These are phyloP conservation scores for Hydroisotoma schaefferi DNA, from an alignment of 2,888 invertebrate genomes.

Conservation along the genomic window DNA sequence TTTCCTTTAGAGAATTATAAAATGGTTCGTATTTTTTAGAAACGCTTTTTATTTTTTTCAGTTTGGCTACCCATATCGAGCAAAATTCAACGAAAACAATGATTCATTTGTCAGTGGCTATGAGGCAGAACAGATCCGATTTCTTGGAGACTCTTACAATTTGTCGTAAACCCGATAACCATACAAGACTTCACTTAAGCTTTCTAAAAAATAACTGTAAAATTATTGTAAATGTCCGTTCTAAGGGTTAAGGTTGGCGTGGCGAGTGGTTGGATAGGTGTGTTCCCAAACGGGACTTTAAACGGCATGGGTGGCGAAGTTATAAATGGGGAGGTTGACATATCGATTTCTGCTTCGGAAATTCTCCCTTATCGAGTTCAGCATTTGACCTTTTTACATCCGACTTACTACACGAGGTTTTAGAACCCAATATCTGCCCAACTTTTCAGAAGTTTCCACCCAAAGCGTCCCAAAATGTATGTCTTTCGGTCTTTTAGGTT, in stretches of 20 bases:
- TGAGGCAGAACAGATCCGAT: conserved; percentile 27
- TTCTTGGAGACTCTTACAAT: conserved; percentile 26
- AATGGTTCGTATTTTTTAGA: too few species aligned
- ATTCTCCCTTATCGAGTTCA: conserved; percentile 18
- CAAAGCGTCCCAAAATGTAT: neutral
- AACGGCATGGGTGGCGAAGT: conserved; percentile 30
- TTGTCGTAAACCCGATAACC: conserved; percentile 17
- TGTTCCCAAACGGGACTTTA: conserved; percentile 13
- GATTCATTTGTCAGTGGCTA: conserved; percentile 19
- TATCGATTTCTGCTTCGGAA: conserved; percentile 33
- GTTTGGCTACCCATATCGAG: conserved; percentile 16
- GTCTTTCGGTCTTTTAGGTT: conserved; percentile 16
- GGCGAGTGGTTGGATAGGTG: conserved; percentile 21
- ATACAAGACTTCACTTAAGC: neutral
- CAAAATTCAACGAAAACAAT: conserved; percentile 17
- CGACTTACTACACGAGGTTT: conserved; percentile 32
- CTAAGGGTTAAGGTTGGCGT: conserved; percentile 17
- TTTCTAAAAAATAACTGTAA: neutral
- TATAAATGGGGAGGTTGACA: conserved; percentile 23
- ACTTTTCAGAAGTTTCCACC: neutral
- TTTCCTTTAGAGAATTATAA: too few species aligned
- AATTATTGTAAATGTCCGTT: too few species aligned
- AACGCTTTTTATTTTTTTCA: conserved; percentile 6
- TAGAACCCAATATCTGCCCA: neutral
- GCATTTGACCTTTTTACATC: conserved; percentile 25